A percentile compares a stretch with the other conserved stretches of the same genome.
Evolutionary conservation across 2,888 invertebrate species (phyloP).

Genomic region (Drosophila lacicola): DNA sequence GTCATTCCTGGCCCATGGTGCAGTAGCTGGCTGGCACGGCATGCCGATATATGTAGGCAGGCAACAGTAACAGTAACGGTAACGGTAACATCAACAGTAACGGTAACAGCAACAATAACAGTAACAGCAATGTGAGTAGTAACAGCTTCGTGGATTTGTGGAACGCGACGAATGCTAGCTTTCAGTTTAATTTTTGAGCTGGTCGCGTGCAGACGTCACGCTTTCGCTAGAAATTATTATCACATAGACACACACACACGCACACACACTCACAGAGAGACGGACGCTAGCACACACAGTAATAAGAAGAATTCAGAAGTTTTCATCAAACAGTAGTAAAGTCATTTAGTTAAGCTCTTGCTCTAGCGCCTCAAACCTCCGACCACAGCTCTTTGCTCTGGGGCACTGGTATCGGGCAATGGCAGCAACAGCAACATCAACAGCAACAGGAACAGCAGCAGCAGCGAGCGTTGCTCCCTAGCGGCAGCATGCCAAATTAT

Average conservation of each 20-base stretch:
- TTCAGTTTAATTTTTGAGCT: constrained; percentile 78
- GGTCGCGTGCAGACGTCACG: constrained; percentile 60
- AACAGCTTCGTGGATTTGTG: constrained; percentile 52
- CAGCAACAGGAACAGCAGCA: constrained; percentile 8
- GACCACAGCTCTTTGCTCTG: not conserved
- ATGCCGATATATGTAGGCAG: constrained; percentile 28
- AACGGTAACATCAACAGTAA: constrained; percentile 3
- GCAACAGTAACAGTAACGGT: constrained; percentile 6
- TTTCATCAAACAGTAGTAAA: not conserved
- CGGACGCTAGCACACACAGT: not conserved
- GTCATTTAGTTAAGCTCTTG: not conserved
- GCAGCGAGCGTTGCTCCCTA: constrained; percentile 53
- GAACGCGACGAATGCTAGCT: constrained; percentile 50
- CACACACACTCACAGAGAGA: not conserved
- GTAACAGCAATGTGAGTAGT: constrained; percentile 26
- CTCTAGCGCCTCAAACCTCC: not conserved
- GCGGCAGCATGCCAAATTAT: constrained; percentile 63
- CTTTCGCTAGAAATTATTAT: constrained; percentile 24
- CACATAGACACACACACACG: not conserved
- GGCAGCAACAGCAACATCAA: constrained; percentile 21
- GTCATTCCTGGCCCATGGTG: too few relatives aligned
- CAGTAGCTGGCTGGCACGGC: constrained; percentile 7
- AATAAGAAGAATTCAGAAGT: not conserved
- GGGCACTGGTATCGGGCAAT: constrained; percentile 27
- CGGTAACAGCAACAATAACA: constrained; percentile 12